phyloP scores from a whole-genome alignment of 2,113 vertebrate genomes.

The Guaruba guarouba region DNA sequence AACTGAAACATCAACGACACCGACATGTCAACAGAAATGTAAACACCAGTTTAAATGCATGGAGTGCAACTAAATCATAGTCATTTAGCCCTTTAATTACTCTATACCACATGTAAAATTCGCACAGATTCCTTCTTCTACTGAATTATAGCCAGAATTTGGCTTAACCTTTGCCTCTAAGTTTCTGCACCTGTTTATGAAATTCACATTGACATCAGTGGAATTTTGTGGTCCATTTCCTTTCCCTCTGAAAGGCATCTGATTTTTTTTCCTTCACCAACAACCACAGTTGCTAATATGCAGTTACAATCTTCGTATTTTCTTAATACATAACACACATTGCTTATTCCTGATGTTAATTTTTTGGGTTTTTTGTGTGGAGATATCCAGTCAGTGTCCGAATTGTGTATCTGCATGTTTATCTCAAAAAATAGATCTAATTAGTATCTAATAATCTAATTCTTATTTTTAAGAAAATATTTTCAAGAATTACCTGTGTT shows the following conservation, averaged over 20 bases:
- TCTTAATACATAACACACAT: background rate
- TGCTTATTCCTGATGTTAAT: background rate
- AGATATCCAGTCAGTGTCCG: background rate
- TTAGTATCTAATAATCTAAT: background rate
- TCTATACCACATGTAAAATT: accelerated
- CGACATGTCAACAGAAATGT: background rate
- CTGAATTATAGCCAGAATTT: background rate
- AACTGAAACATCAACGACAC: background rate
- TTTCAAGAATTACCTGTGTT: background rate
- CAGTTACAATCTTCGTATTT: background rate
- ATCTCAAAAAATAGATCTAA: background rate
- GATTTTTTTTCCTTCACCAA: background rate
- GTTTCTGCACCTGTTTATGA: background rate
- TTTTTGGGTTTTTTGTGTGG: background rate
- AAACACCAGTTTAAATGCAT: background rate
- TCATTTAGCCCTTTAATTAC: background rate
- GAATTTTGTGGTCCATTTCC: background rate
- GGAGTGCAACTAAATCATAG: background rate
- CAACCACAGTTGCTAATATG: background rate
- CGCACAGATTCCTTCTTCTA: background rate
- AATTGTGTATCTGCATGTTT: background rate
- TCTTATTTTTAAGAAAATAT: background rate
- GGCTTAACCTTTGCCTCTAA: background rate
- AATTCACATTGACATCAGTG: background rate
- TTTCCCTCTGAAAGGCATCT: background rate